These are phyloP conservation scores for Carassius auratus DNA, from an alignment of 2,113 vertebrate genomes.

Conservation along the genomic window DNA sequence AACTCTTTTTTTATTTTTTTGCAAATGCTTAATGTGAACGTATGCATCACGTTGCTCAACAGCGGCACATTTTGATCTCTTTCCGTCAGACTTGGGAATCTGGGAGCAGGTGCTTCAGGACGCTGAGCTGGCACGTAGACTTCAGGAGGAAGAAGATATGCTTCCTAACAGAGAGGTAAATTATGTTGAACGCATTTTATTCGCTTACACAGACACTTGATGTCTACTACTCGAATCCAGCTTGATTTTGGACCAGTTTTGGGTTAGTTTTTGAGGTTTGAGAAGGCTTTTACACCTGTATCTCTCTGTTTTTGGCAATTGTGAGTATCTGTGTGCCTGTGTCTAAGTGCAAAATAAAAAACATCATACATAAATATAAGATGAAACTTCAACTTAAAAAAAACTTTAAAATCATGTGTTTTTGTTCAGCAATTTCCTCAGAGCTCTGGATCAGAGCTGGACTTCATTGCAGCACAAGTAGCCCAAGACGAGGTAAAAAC, in stretches of 20 bases:
- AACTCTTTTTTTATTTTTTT: not conserved
- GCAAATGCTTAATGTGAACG: not conserved
- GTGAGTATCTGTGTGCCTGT: too few species aligned
- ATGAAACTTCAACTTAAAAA: too few species aligned
- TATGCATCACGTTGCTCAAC: not conserved
- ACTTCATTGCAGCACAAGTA: slow-evolving; percentile 75
- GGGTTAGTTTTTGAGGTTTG: too few species aligned
- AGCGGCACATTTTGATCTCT: not conserved
- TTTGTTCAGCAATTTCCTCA: not conserved
- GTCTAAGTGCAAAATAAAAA: too few species aligned
- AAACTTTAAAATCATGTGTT: too few species aligned
- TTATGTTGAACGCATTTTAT: not conserved
- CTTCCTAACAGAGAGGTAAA: slow-evolving; percentile 58
- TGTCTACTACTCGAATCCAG: not conserved
- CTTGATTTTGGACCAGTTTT: too few species aligned
- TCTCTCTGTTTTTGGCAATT: too few species aligned
- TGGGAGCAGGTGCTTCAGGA: slow-evolving; percentile 73
- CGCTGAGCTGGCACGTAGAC: slow-evolving; percentile 70
- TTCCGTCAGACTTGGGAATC: slow-evolving; percentile 55
- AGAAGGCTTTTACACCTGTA: too few species aligned
- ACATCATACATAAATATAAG: too few species aligned
- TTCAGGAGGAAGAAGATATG: slow-evolving; percentile 73
- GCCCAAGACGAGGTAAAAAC: slow-evolving; percentile 76
- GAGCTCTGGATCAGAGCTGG: slow-evolving; percentile 56
- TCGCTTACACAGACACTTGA: not conserved